Conservation (phyloP, 30 jellyfish, hydroid and myxozoan genomes). For the Hydractinia symbiolongicarpus region DNA sequence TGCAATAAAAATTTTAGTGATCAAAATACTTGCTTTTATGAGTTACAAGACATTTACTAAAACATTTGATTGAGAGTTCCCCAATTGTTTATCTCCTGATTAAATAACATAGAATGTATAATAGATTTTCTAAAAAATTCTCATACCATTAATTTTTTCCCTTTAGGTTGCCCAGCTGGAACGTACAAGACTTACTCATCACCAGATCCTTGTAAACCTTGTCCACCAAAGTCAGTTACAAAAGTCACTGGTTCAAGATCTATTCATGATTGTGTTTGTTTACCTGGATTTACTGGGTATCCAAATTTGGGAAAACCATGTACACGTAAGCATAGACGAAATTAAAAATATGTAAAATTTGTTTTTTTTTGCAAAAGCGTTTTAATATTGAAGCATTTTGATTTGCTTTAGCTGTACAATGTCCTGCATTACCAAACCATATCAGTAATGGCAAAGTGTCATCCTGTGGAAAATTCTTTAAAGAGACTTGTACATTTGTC, state of each 20-base stretch:
- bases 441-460: constrained; percentile 61
- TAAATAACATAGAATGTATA: neutral
- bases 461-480: constrained; percentile 65
- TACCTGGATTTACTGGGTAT: constrained; percentile 76
- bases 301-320: constrained; percentile 76
- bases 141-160: neutral
- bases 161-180: constrained; percentile 77
- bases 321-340: constrained; percentile 31
- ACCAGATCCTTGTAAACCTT: constrained; percentile 92
- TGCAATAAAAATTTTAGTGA: too few species aligned
- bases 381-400: neutral
- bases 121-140: neutral
- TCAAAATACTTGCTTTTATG: too few species aligned
- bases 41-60: too few species aligned
- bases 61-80: neutral
- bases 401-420: constrained; percentile 52
- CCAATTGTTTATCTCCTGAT: neutral
- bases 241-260: constrained; percentile 50
- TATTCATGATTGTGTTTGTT: constrained; percentile 60
- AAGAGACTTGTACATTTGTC: constrained; percentile 68
- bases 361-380: neutral
- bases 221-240: constrained; percentile 73
- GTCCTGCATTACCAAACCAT: constrained; percentile 60
- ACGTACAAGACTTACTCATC: constrained; percentile 73
- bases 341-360: neutral